Conservation (phyloP, 2,888 invertebrate species). For the Ochropleura leucogaster region DNA sequence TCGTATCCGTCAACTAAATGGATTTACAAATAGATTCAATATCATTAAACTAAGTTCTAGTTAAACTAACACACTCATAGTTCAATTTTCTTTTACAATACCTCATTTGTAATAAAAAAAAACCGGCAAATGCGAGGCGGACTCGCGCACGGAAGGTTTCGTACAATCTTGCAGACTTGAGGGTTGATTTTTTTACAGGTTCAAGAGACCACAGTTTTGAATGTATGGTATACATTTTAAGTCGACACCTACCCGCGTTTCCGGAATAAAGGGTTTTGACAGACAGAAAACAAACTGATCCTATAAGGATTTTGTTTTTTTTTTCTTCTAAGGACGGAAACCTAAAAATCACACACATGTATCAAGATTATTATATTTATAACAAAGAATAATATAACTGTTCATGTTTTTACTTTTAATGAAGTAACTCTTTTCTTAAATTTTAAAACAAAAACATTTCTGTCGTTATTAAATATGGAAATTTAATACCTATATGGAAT, state of each 20-base stretch:
- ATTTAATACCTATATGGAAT: slow-evolving; percentile 17
- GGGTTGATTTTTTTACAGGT: too few relatives aligned
- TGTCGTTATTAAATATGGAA: slow-evolving; percentile 11
- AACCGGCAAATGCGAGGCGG: too few relatives aligned
- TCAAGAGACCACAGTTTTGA: too few relatives aligned
- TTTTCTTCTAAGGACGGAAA: too few relatives aligned
- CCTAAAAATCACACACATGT: not conserved
- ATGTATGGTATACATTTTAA: too few relatives aligned
- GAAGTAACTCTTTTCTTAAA: too few relatives aligned
- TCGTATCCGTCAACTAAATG: not conserved
- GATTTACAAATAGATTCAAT: not conserved
- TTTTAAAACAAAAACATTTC: not conserved
- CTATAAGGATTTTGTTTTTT: too few relatives aligned
- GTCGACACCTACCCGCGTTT: too few relatives aligned
- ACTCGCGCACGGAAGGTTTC: too few relatives aligned
- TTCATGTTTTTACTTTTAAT: not conserved
- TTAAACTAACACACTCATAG: not conserved
- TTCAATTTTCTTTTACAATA: not conserved
- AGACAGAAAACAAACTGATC: too few relatives aligned
- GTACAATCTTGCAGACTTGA: too few relatives aligned
- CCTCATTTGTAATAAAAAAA: not conserved
- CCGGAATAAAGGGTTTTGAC: too few relatives aligned
- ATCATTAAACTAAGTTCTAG: not conserved
- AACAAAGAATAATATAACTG: not conserved
- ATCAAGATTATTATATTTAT: not conserved